phyloP scores from a whole-genome alignment of 1,140 invertebrate genomes.

The Philaenus spumarius region DNA sequence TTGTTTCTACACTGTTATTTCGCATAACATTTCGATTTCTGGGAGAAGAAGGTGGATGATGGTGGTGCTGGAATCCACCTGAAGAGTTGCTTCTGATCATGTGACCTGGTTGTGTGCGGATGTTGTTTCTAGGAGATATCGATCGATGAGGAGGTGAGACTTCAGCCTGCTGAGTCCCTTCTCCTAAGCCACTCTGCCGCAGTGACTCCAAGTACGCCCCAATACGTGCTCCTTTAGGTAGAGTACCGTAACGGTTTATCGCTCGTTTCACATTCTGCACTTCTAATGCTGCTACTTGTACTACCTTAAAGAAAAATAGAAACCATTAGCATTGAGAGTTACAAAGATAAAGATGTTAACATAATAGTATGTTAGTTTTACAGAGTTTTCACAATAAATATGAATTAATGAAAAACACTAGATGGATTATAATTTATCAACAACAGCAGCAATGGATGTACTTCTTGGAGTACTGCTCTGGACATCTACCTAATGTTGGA shows the following conservation, averaged over 20 bases:
- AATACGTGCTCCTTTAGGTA: slow-evolving; percentile 92
- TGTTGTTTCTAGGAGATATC: slow-evolving; percentile 49
- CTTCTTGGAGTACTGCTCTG: too few species aligned
- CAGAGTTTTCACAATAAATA: too few species aligned
- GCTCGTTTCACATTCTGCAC: slow-evolving; percentile 95
- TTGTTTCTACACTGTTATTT: background rate
- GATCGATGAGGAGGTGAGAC: slow-evolving; percentile 39
- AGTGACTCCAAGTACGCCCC: slow-evolving; percentile 92
- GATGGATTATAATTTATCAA: too few species aligned
- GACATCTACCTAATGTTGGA: too few species aligned
- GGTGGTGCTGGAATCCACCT: slow-evolving; percentile 55
- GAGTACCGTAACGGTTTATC: slow-evolving; percentile 93
- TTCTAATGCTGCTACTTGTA: slow-evolving; percentile 81
- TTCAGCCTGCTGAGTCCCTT: slow-evolving; percentile 16
- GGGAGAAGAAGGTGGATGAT: slow-evolving; percentile 50
- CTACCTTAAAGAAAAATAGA: slow-evolving; percentile 48
- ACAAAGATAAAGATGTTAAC: too few species aligned
- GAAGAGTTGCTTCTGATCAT: slow-evolving; percentile 82
- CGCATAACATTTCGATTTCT: slow-evolving; percentile 32
- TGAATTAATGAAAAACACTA: too few species aligned
- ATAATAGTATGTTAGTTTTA: too few species aligned
- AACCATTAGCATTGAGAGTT: too few species aligned
- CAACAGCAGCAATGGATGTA: too few species aligned
- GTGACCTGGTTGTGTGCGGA: slow-evolving; percentile 55
- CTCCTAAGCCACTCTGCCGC: slow-evolving; percentile 60